Percentiles rank a stretch among this genome's conserved stretches.
Conservation (phyloP, 2,888 invertebrate genomes). For the Cosmopolites sordidus region DNA sequence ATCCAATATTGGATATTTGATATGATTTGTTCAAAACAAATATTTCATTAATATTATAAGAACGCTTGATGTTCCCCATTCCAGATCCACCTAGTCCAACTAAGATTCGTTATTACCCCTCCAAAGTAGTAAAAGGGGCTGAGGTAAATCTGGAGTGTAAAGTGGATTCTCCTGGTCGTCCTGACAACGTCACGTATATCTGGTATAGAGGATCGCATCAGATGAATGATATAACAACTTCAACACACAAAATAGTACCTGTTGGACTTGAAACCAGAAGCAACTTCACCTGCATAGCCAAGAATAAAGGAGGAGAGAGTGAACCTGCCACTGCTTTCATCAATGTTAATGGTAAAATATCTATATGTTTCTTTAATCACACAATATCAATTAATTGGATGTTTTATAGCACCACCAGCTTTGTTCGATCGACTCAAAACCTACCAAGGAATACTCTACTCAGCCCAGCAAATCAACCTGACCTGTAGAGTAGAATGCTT, state of each 20-base stretch:
- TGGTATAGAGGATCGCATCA: constrained; percentile 77
- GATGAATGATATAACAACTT: constrained; percentile 69
- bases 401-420: constrained; percentile 72
- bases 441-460: constrained; percentile 76
- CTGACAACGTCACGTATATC: constrained; percentile 67
- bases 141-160: constrained; percentile 79
- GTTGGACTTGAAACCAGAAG: constrained; percentile 81
- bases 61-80: too few relatives aligned
- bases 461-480: constrained; percentile 62
- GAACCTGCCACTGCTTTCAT: constrained; percentile 63
- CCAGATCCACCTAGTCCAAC: constrained; percentile 84
- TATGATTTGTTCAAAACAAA: too few relatives aligned
- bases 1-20: too few relatives aligned
- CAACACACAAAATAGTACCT: constrained; percentile 75
- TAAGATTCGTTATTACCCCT: constrained; percentile 67
- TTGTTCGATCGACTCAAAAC: constrained; percentile 80
- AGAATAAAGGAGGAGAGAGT: constrained; percentile 80
- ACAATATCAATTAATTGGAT: background rate
- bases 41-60: too few relatives aligned
- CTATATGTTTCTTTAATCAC: background rate
- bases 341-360: constrained; percentile 61
- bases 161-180: constrained; percentile 78
- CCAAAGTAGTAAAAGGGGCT: constrained; percentile 75
- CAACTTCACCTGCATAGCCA: constrained; percentile 85
- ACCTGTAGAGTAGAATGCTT: constrained; percentile 87